Conservation (phyloP, 2,113 vertebrate genomes). For the Seriola aureovittata region DNA sequence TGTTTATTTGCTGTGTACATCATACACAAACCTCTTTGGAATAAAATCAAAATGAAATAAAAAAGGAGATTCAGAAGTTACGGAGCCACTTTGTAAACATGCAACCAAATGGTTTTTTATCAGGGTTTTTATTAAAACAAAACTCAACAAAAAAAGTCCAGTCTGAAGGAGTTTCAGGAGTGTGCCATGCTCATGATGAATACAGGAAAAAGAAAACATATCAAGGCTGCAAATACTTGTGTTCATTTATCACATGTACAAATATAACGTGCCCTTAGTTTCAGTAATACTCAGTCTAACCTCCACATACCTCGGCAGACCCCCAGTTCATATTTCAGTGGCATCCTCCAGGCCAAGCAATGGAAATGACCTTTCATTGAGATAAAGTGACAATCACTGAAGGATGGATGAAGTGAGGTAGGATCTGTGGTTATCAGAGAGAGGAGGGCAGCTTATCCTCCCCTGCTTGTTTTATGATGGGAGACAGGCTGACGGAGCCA, state of each 20-base stretch:
- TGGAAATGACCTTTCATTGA: constrained; percentile 70
- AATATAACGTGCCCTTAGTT: constrained; percentile 42
- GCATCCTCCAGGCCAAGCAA: constrained; percentile 46
- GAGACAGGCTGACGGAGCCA: constrained; percentile 38
- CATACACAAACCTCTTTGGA: constrained; percentile 80
- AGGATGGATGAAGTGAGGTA: constrained; percentile 76
- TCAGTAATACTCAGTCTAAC: constrained; percentile 55
- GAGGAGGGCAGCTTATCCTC: constrained; percentile 36
- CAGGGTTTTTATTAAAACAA: not conserved
- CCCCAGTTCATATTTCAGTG: constrained; percentile 64
- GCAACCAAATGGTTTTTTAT: constrained; percentile 64
- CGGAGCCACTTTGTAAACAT: constrained; percentile 78
- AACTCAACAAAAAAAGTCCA: constrained; percentile 21
- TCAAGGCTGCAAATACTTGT: constrained; percentile 35
- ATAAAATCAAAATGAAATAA: constrained; percentile 71
- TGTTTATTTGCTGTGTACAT: constrained; percentile 77
- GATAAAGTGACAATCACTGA: constrained; percentile 67
- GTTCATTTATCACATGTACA: constrained; percentile 54
- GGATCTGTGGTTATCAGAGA: constrained; percentile 66
- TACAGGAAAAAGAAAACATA: constrained; percentile 37
- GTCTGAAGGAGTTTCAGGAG: constrained; percentile 36
- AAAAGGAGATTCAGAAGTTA: constrained; percentile 59
- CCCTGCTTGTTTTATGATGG: constrained; percentile 49
- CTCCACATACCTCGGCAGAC: constrained; percentile 65
- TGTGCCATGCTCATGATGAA: constrained; percentile 50